Conservation (phyloP, 2,797 vertebrate genomes). For the Simalia tracyae region DNA sequence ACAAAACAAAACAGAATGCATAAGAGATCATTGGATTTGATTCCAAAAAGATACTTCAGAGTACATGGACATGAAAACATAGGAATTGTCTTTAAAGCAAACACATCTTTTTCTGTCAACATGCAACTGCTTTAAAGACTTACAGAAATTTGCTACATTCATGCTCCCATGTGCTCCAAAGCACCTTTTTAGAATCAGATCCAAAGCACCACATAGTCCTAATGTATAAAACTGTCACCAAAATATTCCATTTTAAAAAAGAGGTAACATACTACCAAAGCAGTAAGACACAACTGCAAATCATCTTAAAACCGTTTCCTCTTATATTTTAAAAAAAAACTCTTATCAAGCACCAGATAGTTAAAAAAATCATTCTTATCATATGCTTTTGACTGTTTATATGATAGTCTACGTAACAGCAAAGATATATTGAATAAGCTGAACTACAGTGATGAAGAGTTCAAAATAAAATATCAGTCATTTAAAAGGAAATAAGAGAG, state of each 20-base stretch:
- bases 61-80: not conserved
- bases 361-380: conserved; percentile 14
- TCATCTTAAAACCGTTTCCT: conserved; percentile 1
- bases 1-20: not conserved
- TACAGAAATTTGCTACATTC: not conserved
- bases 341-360: conserved; percentile 3
- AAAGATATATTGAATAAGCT: conserved; percentile 1
- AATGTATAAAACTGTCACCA: not conserved
- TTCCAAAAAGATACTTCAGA: not conserved
- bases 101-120: not conserved
- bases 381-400: conserved; percentile 14
- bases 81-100: not conserved
- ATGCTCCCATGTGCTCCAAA: not conserved
- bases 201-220: not conserved
- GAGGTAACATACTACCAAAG: not conserved
- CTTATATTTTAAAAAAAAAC: not conserved
- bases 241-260: not conserved
- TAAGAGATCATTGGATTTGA: not conserved
- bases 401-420: not conserved
- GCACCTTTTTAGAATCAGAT: not conserved
- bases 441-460: not conserved
- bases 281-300: not conserved
- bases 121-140: not conserved
- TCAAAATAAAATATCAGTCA: not conserved
- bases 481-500: not conserved